Conservation (phyloP, 2,888 invertebrate species). For the Hypomecis punctinalis region DNA sequence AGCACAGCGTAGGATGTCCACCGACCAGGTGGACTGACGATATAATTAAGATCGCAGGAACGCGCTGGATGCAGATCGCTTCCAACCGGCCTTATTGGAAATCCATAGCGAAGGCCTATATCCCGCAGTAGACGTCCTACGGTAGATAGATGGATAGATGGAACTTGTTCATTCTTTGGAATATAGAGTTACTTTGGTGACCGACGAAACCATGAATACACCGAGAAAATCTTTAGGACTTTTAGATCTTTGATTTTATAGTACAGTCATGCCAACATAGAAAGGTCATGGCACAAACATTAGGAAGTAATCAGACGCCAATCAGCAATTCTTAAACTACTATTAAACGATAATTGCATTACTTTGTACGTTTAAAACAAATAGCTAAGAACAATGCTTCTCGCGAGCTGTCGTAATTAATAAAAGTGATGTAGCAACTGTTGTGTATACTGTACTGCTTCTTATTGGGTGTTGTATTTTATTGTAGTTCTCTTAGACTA, state of each 20-base stretch:
- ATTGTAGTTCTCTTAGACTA: neutral
- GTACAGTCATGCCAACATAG: conserved; percentile 18
- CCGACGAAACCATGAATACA: no score
- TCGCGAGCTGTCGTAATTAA: conserved; percentile 20
- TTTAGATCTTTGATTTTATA: neutral
- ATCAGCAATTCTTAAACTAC: conserved; percentile 71
- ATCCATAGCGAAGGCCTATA: no score
- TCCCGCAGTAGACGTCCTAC: no score
- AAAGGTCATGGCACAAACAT: conserved; percentile 64
- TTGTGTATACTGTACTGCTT: neutral
- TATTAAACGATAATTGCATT: conserved; percentile 64
- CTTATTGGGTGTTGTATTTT: neutral
- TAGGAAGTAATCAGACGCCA: conserved; percentile 79
- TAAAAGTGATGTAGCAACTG: conserved; percentile 2
- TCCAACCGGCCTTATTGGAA: no score
- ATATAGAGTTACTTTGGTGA: no score
- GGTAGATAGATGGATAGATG: no score
- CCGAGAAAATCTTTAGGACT: no score
- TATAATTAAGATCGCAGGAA: no score
- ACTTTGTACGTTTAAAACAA: conserved; percentile 48
- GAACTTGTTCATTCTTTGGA: no score
- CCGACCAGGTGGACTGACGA: no score
- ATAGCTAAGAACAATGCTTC: conserved; percentile 46
- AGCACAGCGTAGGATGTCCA: no score
- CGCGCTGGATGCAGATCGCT: no score